These are phyloP conservation scores for Magallana gigas DNA, from an alignment of 1,140 invertebrate species.

Conservation along the genomic window DNA sequence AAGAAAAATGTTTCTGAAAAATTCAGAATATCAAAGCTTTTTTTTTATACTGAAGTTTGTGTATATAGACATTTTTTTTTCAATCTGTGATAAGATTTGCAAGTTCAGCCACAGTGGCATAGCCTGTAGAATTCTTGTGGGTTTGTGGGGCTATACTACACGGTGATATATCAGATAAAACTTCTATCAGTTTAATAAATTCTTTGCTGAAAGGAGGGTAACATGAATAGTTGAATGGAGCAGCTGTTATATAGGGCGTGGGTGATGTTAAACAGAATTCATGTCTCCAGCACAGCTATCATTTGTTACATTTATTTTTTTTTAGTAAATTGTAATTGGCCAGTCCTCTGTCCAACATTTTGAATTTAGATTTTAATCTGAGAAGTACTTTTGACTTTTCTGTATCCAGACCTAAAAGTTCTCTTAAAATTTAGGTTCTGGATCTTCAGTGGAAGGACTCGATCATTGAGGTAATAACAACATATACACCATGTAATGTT, in stretches of 20 bases:
- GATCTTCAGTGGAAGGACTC: too few relatives aligned
- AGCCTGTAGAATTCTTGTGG: slow-evolving; percentile 18
- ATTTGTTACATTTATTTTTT: too few relatives aligned
- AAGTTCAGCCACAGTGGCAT: not conserved
- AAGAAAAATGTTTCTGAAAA: not conserved
- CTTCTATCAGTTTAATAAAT: slow-evolving; percentile 11
- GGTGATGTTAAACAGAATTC: not conserved
- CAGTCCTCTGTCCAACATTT: too few relatives aligned
- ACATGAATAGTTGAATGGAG: slow-evolving; percentile 19
- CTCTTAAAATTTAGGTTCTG: too few relatives aligned
- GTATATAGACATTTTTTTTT: not conserved
- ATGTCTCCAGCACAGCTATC: too few relatives aligned
- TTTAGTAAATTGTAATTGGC: too few relatives aligned
- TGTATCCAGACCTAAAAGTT: too few relatives aligned
- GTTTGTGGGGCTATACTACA: not conserved
- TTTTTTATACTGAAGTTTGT: not conserved
- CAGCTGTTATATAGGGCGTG: slow-evolving; percentile 11
- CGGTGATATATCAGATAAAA: slow-evolving; percentile 14
- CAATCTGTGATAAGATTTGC: slow-evolving; percentile 5
- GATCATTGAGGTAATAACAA: too few relatives aligned
- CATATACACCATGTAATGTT: too few relatives aligned
- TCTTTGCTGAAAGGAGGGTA: not conserved
- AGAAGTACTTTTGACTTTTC: too few relatives aligned
- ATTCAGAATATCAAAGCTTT: not conserved
- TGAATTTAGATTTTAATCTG: too few relatives aligned